These are phyloP conservation scores for Eristalis arbustorum DNA, from an alignment of 2,888 invertebrate species.

Conservation along the genomic window DNA sequence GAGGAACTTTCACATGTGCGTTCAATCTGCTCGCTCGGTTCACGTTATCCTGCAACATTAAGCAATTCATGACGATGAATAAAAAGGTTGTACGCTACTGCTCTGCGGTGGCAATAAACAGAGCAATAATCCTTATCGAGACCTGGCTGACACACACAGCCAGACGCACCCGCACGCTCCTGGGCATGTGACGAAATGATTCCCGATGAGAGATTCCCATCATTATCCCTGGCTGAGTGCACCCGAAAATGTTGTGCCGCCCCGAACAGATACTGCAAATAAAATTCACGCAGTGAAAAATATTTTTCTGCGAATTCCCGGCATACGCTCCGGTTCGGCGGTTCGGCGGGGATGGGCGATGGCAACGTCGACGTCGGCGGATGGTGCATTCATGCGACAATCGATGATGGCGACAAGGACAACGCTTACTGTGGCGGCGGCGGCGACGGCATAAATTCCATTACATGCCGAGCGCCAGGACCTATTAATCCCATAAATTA, in stretches of 20 bases:
- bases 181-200: slow-evolving; percentile 65
- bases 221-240: slow-evolving; percentile 68
- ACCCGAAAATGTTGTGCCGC: slow-evolving; percentile 53
- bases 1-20: slow-evolving; percentile 49
- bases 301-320: slow-evolving; percentile 54
- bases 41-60: slow-evolving; percentile 69
- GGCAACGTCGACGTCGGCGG: background rate
- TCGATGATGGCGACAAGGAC: slow-evolving; percentile 65
- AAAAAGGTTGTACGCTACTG: slow-evolving; percentile 45
- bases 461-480: slow-evolving; percentile 66
- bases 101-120: slow-evolving; percentile 64
- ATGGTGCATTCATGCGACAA: slow-evolving; percentile 70
- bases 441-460: slow-evolving; percentile 63
- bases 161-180: slow-evolving; percentile 25
- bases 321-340: slow-evolving; percentile 22
- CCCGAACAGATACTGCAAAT: slow-evolving; percentile 67
- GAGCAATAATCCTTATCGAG: slow-evolving; percentile 70
- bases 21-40: slow-evolving; percentile 38
- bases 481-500: slow-evolving; percentile 73
- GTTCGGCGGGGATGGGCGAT: background rate
- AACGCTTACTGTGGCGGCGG: slow-evolving; percentile 22
- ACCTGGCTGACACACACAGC: slow-evolving; percentile 38
- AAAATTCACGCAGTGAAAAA: slow-evolving; percentile 64
- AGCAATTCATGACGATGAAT: slow-evolving; percentile 69
- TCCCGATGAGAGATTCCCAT: slow-evolving; percentile 64